A percentile compares a stretch with the other conserved stretches of the same genome.
Conservation (phyloP, 2,113 vertebrate genomes). For the Camelus bactrianus region DNA sequence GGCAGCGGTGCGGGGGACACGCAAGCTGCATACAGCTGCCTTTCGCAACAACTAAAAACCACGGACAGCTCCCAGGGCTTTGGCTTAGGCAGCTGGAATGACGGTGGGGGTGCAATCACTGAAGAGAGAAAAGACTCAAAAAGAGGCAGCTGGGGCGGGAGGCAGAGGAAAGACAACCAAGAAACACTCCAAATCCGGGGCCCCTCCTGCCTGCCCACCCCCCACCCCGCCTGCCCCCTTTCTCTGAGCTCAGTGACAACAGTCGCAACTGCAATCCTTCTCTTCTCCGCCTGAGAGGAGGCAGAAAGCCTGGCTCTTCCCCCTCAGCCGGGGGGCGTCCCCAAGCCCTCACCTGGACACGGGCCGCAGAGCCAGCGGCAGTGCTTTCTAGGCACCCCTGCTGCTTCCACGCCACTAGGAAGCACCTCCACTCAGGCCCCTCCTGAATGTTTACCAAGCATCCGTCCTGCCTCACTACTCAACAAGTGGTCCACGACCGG, state of each 20-base stretch:
- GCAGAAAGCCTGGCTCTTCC: background rate
- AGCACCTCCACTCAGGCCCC: background rate
- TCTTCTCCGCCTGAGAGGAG: background rate
- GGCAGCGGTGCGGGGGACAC: background rate
- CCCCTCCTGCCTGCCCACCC: background rate
- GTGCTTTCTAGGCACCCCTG: background rate
- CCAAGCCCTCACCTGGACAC: background rate
- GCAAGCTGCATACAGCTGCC: background rate
- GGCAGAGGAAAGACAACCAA: background rate
- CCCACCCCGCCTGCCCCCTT: rapidly evolving
- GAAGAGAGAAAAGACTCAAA: background rate
- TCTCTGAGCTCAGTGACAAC: background rate
- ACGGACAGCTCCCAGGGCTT: background rate
- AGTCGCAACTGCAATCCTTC: background rate
- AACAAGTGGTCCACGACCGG: rapidly evolving
- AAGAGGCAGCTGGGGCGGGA: background rate
- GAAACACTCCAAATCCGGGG: background rate
- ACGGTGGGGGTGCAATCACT: background rate
- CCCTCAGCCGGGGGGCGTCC: background rate
- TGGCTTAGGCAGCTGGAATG: background rate
- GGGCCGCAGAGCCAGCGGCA: background rate
- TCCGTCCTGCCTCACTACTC: background rate
- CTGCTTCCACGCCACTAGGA: background rate
- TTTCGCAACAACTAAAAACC: background rate
- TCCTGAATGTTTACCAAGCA: background rate